A percentile compares a stretch with the other conserved stretches of the same genome.
Evolutionary conservation across 1,140 invertebrate genomes (phyloP).

Genomic region (Drosophila neocordata): DNA sequence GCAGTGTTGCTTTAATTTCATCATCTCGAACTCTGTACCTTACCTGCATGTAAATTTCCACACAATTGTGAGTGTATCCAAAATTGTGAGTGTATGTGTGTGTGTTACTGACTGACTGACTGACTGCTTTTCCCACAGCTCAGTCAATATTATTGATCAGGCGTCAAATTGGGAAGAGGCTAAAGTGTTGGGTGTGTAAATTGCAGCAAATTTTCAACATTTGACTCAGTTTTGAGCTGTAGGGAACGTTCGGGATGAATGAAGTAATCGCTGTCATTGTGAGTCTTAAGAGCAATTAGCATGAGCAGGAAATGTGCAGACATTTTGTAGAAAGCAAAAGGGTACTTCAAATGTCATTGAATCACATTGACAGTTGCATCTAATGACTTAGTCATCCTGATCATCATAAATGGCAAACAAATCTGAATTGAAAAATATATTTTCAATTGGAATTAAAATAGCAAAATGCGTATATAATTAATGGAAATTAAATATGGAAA

Average conservation of each 20-base stretch:
- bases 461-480: constrained; percentile 74
- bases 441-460: no score
- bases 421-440: constrained; percentile 42
- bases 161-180: constrained; percentile 45
- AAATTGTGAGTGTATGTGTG: neutral
- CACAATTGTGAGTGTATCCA: constrained; percentile 13
- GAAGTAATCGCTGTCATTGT: constrained; percentile 31
- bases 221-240: neutral
- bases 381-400: neutral
- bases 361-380: neutral
- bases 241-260: neutral
- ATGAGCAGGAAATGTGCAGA: constrained; percentile 9
- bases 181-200: constrained; percentile 42
- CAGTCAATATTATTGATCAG: constrained; percentile 76
- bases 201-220: constrained; percentile 68
- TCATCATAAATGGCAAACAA: neutral
- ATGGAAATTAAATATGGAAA: constrained; percentile 75
- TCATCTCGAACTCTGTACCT: constrained; percentile 56
- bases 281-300: constrained; percentile 54
- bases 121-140: constrained; percentile 28
- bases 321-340: neutral
- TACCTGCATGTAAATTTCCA: constrained; percentile 62
- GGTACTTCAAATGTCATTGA: neutral
- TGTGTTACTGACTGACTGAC: no score
- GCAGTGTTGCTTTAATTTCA: constrained; percentile 76